Evolutionary conservation across 2,797 vertebrate genomes (phyloP), one percentile per base, ranked within the genome.

Genomic region (Sarcoramphus papa): DNA sequence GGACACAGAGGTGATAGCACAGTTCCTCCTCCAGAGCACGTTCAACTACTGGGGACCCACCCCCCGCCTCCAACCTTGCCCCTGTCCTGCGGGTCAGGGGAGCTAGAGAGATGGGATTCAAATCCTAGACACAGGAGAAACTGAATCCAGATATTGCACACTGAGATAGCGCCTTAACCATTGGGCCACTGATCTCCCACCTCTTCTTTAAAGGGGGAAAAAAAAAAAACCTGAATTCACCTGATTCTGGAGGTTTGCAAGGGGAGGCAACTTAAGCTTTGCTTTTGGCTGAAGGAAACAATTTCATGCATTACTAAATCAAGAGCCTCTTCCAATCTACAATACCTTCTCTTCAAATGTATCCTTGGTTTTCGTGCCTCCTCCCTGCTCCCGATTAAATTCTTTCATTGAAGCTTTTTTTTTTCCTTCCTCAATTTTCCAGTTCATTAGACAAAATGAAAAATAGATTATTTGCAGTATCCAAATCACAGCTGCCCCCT

Each of bases 401-500:
- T 83, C 53, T 67, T 67, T 77, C 30, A 47, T 0, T 30, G 7
- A 60, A 78, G 51, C 15, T 14, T 25, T 11, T n/a, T 63, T 73
- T 40, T 23, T 20, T 18, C 16, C 16, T 6, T 2, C 9, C 12
- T 54, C n/a, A 63, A 25, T 79, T 89, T 83, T 85, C 59, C 24
- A 59, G 51, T 77, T 91, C 64, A 95, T 91, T 76, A 95, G 40
- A 85, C 48, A 65, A 93, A 94, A 88, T 20, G 17, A 68, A 87
- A 90, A 92, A 87, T 22, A 91, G 89, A 87, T 70, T 53, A 92
- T 91, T 70, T 75, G 23, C 69, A 45, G 47, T 25, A 76, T 30
- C 59, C 67, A 88, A 70, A 88, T 79, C 81, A 83, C 37, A 92
- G 57, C 77, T 83, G 47, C 57, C 75, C 31, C 73, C 64, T 70